A percentile compares a stretch with the other conserved stretches of the same genome.
These are phyloP conservation scores for Synanthedon vespiformis DNA, from an alignment of 2,888 invertebrate species.

Conservation along the genomic window DNA sequence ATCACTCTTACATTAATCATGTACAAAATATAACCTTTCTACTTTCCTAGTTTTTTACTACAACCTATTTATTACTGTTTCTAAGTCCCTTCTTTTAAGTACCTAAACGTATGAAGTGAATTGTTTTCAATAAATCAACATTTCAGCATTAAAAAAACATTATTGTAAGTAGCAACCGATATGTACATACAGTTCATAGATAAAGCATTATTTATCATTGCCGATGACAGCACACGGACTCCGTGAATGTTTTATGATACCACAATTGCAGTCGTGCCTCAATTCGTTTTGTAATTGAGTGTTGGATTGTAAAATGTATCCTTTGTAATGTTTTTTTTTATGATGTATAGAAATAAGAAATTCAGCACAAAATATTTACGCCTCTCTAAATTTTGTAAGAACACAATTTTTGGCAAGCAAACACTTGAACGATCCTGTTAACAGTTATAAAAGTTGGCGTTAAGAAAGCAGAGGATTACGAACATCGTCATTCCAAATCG, in stretches of 20 bases:
- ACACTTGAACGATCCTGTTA: not conserved
- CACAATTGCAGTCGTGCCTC: slow-evolving; percentile 10
- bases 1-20: too few species aligned
- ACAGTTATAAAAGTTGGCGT: slow-evolving; percentile 2
- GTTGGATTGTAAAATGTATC: slow-evolving; percentile 4
- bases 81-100: too few species aligned
- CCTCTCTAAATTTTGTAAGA: not conserved
- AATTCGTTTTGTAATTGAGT: slow-evolving; percentile 10
- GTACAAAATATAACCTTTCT: too few species aligned
- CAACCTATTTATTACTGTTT: too few species aligned
- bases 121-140: too few species aligned
- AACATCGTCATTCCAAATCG: slow-evolving; percentile 3
- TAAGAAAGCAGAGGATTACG: slow-evolving; percentile 3
- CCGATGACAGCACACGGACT: slow-evolving; percentile 12
- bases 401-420: not conserved
- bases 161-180: too few species aligned
- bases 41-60: too few species aligned
- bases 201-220: slow-evolving; percentile 22
- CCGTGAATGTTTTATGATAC: slow-evolving; percentile 22
- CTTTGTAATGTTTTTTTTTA: too few species aligned
- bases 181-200: slow-evolving; percentile 12
- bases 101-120: too few species aligned
- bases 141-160: too few species aligned
- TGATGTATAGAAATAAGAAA: not conserved
- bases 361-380: not conserved